A percentile compares a stretch with the other conserved stretches of the same genome.
These are phyloP conservation scores for Nasonia giraulti DNA, from an alignment of 1,140 invertebrate genomes.

Conservation along the genomic window DNA sequence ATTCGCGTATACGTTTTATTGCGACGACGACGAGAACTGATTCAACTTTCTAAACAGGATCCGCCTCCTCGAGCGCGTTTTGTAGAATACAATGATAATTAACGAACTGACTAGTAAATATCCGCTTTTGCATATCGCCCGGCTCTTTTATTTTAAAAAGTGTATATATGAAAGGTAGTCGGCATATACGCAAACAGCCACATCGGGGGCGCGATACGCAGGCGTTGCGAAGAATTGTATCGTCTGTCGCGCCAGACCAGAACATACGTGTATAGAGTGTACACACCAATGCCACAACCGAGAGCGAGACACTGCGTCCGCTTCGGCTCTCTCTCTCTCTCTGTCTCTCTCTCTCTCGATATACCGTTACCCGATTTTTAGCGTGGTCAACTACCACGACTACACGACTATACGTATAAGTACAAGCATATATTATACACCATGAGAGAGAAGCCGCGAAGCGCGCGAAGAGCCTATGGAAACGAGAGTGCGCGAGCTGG, in stretches of 20 bases:
- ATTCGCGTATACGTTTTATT: too few relatives aligned
- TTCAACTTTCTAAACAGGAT: too few relatives aligned
- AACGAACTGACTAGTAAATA: too few relatives aligned
- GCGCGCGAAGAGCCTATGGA: neutral
- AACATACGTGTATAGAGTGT: neutral
- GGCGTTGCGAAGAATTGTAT: constrained; percentile 14
- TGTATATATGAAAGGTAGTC: too few relatives aligned
- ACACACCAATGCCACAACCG: neutral
- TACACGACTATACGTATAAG: neutral
- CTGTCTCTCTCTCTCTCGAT: neutral
- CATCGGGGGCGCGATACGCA: neutral
- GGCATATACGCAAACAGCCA: too few relatives aligned
- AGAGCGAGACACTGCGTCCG: neutral
- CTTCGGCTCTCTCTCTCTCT: neutral
- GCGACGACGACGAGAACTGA: too few relatives aligned
- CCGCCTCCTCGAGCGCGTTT: too few relatives aligned
- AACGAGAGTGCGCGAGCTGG: neutral
- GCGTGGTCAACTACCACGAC: constrained; percentile 19
- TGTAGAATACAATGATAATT: too few relatives aligned
- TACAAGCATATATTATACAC: neutral
- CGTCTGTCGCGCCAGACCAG: constrained; percentile 11
- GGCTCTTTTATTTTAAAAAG: too few relatives aligned
- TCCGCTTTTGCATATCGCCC: too few relatives aligned
- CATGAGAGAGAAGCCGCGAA: neutral
- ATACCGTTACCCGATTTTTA: constrained; percentile 35